phyloP scores from a whole-genome alignment of 2,888 invertebrate genomes.

The Lamproptera curius region DNA sequence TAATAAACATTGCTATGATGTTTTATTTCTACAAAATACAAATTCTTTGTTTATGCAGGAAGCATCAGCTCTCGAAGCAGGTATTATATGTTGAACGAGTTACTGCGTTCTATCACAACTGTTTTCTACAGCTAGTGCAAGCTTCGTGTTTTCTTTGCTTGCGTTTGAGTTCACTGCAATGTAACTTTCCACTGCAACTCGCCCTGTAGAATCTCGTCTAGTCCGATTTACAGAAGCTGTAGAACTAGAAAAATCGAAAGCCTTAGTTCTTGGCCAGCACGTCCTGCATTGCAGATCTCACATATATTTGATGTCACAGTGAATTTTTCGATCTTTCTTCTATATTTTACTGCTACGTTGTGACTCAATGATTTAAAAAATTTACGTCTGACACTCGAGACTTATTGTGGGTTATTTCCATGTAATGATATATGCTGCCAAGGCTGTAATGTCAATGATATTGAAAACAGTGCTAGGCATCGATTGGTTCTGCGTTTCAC shows the following conservation, averaged over 20 bases:
- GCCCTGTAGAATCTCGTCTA: conserved; percentile 19
- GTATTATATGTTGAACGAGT: background rate
- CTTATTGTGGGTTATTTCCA: too few species aligned
- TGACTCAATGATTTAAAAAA: conserved; percentile 20
- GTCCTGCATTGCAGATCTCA: conserved; percentile 20
- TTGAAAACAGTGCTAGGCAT: conserved; percentile 20
- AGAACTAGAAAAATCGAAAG: conserved; percentile 1
- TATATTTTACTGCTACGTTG: conserved; percentile 16
- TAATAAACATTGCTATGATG: too few species aligned
- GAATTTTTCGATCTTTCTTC: too few species aligned
- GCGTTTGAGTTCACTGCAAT: conserved; percentile 4
- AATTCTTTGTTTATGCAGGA: too few species aligned
- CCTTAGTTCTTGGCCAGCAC: conserved; percentile 17
- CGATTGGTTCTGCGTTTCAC: conserved; percentile 18
- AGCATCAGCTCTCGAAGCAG: too few species aligned
- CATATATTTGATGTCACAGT: conserved; percentile 19
- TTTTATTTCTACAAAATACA: too few species aligned
- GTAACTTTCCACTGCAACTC: conserved; percentile 17
- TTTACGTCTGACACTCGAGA: conserved; percentile 14
- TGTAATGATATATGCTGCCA: conserved; percentile 20
- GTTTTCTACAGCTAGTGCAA: conserved; percentile 4
- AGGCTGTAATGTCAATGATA: conserved; percentile 19
- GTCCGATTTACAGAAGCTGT: too few species aligned
- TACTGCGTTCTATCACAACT: background rate
- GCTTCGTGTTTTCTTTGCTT: background rate